Percentiles rank a stretch among this genome's conserved stretches.
These are phyloP conservation scores for Macroramphosus scolopax DNA, from an alignment of 2,797 vertebrate genomes.

Conservation along the genomic window DNA sequence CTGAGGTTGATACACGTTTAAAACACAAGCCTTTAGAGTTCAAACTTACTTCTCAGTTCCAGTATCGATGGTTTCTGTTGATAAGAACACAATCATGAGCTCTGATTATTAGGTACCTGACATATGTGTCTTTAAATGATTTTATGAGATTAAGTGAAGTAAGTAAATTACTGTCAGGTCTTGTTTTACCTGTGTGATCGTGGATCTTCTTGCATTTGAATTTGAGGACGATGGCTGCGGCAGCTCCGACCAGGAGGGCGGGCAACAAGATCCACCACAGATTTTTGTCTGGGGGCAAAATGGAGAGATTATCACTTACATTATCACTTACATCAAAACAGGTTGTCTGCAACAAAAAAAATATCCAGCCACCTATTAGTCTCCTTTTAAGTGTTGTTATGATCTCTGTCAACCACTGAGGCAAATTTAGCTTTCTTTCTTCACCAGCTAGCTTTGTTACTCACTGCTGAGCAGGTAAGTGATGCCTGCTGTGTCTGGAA, in stretches of 20 bases:
- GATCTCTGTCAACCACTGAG: too few relatives aligned
- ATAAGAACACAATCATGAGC: not conserved
- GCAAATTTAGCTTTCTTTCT: too few relatives aligned
- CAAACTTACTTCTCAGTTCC: slow-evolving; percentile 74
- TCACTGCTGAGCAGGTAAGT: too few relatives aligned
- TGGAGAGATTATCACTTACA: not conserved
- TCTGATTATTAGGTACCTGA: not conserved
- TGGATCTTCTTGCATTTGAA: slow-evolving; percentile 71
- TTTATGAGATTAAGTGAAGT: too few relatives aligned
- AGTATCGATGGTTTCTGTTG: slow-evolving; percentile 65
- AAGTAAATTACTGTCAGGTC: too few relatives aligned
- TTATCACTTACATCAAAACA: not conserved
- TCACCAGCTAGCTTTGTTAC: too few relatives aligned
- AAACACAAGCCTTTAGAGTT: not conserved
- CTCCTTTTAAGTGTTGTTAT: too few relatives aligned
- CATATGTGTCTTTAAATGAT: not conserved
- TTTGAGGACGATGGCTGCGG: slow-evolving; percentile 40
- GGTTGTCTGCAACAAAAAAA: too few relatives aligned
- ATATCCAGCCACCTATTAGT: too few relatives aligned
- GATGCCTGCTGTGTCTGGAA: too few relatives aligned
- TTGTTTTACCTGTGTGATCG: slow-evolving; percentile 64
- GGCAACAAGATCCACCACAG: slow-evolving; percentile 71
- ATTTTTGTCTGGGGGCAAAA: slow-evolving; percentile 47
- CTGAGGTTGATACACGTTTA: not conserved
- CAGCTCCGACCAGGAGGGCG: slow-evolving; percentile 12